Percentiles rank a stretch among this genome's conserved stretches.
Conservation (phyloP, 2,888 invertebrate genomes). For the Drosophila nr. fundita region DNA sequence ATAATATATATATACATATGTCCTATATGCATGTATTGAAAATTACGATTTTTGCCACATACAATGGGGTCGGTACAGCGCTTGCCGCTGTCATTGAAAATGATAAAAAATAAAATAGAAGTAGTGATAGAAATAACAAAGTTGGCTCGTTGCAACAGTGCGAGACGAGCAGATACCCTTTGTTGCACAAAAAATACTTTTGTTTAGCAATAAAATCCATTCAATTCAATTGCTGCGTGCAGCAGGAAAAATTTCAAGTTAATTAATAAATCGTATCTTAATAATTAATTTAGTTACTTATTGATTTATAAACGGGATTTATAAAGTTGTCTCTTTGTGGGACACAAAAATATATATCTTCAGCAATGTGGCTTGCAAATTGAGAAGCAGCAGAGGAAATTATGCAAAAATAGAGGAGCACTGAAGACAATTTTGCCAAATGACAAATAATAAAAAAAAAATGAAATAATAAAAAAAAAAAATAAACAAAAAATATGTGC, state of each 20-base stretch:
- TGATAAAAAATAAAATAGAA: slow-evolving; percentile 65
- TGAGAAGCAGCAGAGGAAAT: slow-evolving; percentile 50
- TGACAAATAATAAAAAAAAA: slow-evolving; percentile 59
- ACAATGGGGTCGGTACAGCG: slow-evolving; percentile 48
- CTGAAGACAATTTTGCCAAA: slow-evolving; percentile 51
- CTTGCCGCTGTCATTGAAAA: slow-evolving; percentile 70
- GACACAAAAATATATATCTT: neutral
- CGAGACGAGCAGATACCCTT: slow-evolving; percentile 13
- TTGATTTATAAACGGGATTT: neutral
- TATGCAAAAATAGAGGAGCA: slow-evolving; percentile 59
- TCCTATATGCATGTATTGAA: slow-evolving; percentile 24
- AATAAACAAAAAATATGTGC: slow-evolving; percentile 41
- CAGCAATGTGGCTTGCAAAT: neutral
- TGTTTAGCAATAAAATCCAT: neutral
- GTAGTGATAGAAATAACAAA: slow-evolving; percentile 29
- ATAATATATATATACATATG: slow-evolving; percentile 3
- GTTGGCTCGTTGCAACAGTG: neutral
- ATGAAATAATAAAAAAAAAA: slow-evolving; percentile 11
- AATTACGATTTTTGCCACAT: slow-evolving; percentile 40
- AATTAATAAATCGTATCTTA: neutral
- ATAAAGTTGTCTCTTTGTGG: neutral
- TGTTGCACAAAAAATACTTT: neutral
- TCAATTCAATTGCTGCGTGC: neutral
- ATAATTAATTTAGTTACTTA: too few species aligned
- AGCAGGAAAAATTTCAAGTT: neutral